Percentiles rank a stretch among this genome's conserved stretches.
These are phyloP conservation scores for Epinephelus moara DNA, from an alignment of 2,113 vertebrate species.

Conservation along the genomic window DNA sequence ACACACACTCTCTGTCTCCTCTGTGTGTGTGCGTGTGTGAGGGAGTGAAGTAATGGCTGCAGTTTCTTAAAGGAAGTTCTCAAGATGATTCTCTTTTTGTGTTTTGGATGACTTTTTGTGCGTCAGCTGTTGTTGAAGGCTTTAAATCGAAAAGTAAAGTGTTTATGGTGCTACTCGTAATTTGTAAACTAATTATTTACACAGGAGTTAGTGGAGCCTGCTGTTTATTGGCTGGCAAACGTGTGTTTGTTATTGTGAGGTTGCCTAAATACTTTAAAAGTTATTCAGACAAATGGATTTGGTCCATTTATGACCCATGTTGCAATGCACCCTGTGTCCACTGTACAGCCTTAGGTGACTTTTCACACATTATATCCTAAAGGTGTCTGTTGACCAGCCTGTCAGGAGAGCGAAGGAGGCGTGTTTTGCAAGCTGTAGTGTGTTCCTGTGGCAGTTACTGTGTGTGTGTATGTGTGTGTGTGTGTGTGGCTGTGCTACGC, in stretches of 20 bases:
- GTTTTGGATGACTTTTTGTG: background rate
- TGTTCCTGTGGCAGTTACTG: constrained; percentile 8
- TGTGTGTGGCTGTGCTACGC: constrained; percentile 62
- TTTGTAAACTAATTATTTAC: background rate
- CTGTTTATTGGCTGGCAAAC: background rate
- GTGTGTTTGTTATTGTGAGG: background rate
- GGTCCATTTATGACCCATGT: constrained; percentile 10
- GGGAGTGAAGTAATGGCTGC: constrained; percentile 37
- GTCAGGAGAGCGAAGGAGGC: constrained; percentile 44
- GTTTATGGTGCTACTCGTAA: background rate
- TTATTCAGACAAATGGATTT: constrained; percentile 1
- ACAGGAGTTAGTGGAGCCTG: background rate
- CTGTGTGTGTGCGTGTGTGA: constrained; percentile 1
- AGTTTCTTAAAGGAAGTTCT: constrained; percentile 75
- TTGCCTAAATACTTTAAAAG: constrained; percentile 25
- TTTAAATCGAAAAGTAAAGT: background rate
- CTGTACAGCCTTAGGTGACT: constrained; percentile 29
- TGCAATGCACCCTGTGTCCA: background rate
- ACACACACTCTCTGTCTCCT: background rate
- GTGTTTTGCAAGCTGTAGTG: constrained; percentile 43
- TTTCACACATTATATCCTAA: constrained; percentile 52
- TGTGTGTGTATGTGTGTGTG: constrained; percentile 37
- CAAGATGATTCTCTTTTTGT: constrained; percentile 56
- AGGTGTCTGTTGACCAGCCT: constrained; percentile 63
- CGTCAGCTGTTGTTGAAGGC: background rate